These are phyloP conservation scores for Pluvialis apricaria DNA, from an alignment of 2,113 vertebrate species.

Conservation along the genomic window DNA sequence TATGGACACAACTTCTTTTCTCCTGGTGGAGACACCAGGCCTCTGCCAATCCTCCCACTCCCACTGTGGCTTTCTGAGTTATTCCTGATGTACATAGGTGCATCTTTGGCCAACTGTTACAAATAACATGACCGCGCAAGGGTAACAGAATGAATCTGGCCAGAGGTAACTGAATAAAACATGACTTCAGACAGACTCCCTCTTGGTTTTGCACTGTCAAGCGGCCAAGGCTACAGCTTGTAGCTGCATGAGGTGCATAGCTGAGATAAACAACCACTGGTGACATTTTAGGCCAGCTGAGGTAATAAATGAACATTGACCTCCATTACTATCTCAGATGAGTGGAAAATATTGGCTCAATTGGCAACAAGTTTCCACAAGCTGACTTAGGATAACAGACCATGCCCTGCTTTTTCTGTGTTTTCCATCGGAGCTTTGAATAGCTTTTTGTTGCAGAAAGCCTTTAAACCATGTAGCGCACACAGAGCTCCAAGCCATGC, in stretches of 20 bases:
- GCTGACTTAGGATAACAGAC: conserved; percentile 19
- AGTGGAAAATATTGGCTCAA: conserved; percentile 51
- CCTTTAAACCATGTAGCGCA: neutral
- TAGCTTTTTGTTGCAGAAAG: conserved; percentile 17
- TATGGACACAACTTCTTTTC: neutral
- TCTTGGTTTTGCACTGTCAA: conserved; percentile 41
- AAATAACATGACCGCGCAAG: neutral
- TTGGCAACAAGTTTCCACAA: conserved; percentile 2
- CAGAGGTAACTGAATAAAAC: neutral
- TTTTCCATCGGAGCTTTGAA: conserved; percentile 11
- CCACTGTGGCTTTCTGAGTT: neutral
- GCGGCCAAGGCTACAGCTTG: conserved; percentile 17
- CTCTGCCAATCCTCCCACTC: neutral
- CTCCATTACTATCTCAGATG: conserved; percentile 31
- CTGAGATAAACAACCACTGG: conserved; percentile 39
- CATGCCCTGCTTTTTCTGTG: conserved; percentile 13
- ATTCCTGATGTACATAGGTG: neutral
- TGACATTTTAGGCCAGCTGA: conserved; percentile 44
- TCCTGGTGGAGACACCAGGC: neutral
- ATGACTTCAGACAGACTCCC: conserved; percentile 36
- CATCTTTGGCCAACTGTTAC: neutral
- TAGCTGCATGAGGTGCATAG: conserved; percentile 4
- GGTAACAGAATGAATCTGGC: neutral
- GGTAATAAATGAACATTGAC: conserved; percentile 48
- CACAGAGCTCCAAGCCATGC: neutral